phyloP scores from a whole-genome alignment of 1,140 invertebrate species.

The Dendroctonus valens region DNA sequence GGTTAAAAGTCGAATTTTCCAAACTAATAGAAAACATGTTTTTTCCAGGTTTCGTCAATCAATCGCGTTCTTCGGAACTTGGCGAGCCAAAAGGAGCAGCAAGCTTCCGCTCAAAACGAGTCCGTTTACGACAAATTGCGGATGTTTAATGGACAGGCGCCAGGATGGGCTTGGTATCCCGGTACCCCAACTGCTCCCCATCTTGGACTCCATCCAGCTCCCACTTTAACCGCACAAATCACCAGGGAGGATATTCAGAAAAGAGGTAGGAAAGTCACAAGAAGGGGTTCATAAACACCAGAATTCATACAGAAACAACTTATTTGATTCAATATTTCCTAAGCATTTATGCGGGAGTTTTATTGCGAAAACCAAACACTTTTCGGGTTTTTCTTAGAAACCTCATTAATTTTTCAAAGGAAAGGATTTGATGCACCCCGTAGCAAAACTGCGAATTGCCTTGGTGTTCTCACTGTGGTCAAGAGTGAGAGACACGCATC shows the following conservation, averaged over 20 bases:
- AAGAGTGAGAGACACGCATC: too few relatives aligned
- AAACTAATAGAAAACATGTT: constrained; percentile 1
- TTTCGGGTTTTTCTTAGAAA: too few relatives aligned
- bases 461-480: too few relatives aligned
- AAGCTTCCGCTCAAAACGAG: constrained; percentile 58
- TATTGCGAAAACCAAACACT: too few relatives aligned
- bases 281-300: too few relatives aligned
- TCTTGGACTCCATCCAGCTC: constrained; percentile 50
- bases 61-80: constrained; percentile 95
- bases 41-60: constrained; percentile 73
- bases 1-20: neutral
- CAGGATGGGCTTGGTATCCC: constrained; percentile 50
- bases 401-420: too few relatives aligned
- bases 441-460: too few relatives aligned
- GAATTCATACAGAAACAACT: neutral
- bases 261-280: constrained; percentile 64
- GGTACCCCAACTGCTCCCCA: constrained; percentile 50
- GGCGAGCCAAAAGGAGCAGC: constrained; percentile 85
- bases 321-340: neutral
- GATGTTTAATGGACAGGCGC: constrained; percentile 73
- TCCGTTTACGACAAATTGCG: constrained; percentile 83
- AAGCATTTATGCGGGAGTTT: too few relatives aligned
- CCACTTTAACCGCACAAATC: constrained; percentile 51
- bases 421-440: too few relatives aligned
- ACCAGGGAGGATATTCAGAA: constrained; percentile 62